phyloP scores from a whole-genome alignment of 1,140 invertebrate genomes.

The Melitaea cinxia region DNA sequence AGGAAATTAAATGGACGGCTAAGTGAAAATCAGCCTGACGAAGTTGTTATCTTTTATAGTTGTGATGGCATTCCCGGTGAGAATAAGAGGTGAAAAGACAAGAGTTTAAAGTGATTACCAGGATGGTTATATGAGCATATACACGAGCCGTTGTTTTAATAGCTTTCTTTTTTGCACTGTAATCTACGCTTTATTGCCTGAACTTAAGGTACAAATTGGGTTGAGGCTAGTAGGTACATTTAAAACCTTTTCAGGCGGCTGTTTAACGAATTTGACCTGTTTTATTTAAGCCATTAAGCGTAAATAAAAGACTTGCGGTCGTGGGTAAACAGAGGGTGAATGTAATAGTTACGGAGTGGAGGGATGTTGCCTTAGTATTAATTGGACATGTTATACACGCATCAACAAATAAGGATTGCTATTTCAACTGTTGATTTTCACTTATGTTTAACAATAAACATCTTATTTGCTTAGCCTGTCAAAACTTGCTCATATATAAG shows the following conservation, averaged over 20 bases:
- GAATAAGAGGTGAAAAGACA: slow-evolving; percentile 55
- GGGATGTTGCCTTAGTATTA: slow-evolving; percentile 61
- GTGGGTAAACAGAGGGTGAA: slow-evolving; percentile 60
- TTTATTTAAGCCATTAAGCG: slow-evolving; percentile 77
- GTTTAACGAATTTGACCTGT: slow-evolving; percentile 74
- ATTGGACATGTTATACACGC: slow-evolving; percentile 73
- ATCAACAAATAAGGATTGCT: slow-evolving; percentile 63
- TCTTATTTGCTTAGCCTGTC: slow-evolving; percentile 2
- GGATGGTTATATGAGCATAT: slow-evolving; percentile 49
- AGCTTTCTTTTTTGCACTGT: slow-evolving; percentile 34
- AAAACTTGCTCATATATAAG: too few relatives aligned
- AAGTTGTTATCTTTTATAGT: slow-evolving; percentile 67
- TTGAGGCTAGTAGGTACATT: slow-evolving; percentile 37
- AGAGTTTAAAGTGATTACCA: slow-evolving; percentile 58
- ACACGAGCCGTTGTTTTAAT: slow-evolving; percentile 51
- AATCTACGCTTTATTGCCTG: slow-evolving; percentile 59
- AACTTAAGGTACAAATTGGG: slow-evolving; percentile 48
- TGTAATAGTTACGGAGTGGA: slow-evolving; percentile 67
- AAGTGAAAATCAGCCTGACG: slow-evolving; percentile 57
- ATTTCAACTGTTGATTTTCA: slow-evolving; percentile 47
- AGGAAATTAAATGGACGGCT: slow-evolving; percentile 78
- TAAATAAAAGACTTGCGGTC: slow-evolving; percentile 71
- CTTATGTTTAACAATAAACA: slow-evolving; percentile 37
- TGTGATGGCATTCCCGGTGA: slow-evolving; percentile 32
- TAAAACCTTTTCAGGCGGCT: slow-evolving; percentile 59